A percentile compares a stretch with the other conserved stretches of the same genome.
These are phyloP conservation scores for Gastrophryne carolinensis DNA, from an alignment of 2,797 vertebrate species.

Conservation along the genomic window DNA sequence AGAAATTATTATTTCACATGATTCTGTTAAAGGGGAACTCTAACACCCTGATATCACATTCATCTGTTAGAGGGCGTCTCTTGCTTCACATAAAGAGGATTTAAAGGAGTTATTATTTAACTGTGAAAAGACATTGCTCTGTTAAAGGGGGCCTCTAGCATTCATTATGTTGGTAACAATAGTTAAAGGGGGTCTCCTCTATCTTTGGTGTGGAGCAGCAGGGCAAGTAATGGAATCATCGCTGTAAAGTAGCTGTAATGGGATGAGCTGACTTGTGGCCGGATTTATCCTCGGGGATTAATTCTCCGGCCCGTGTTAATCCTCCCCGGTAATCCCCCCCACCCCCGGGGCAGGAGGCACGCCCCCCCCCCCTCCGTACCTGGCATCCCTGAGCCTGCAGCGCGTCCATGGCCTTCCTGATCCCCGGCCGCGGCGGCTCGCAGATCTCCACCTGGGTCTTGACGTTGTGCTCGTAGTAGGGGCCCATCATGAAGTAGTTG, in stretches of 20 bases:
- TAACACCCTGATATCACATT: too few species aligned
- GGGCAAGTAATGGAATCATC: neutral
- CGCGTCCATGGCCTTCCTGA: slow-evolving; percentile 80
- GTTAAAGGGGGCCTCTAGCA: neutral
- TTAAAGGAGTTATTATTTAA: too few species aligned
- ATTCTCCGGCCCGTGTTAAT: neutral
- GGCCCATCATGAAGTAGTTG: slow-evolving; percentile 90
- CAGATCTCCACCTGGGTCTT: slow-evolving; percentile 91
- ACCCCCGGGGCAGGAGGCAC: too few species aligned
- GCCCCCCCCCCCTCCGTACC: slow-evolving; percentile 78
- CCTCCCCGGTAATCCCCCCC: slow-evolving; percentile 55
- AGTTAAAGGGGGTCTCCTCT: too few species aligned
- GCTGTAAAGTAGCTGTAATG: neutral
- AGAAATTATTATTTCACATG: too few species aligned
- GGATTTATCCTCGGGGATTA: neutral
- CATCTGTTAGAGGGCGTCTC: too few species aligned
- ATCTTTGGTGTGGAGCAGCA: too few species aligned
- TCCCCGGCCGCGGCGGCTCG: slow-evolving; percentile 72
- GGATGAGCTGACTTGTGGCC: neutral
- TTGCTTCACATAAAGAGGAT: too few species aligned
- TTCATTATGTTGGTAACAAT: too few species aligned
- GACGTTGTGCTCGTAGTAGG: slow-evolving; percentile 90
- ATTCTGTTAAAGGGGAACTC: too few species aligned
- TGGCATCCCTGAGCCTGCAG: slow-evolving; percentile 84
- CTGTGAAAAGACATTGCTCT: too few species aligned